Percentiles rank a stretch among this genome's conserved stretches.
These are phyloP conservation scores for Microtus montanus DNA, from an alignment of 2,113 vertebrate genomes.

Conservation along the genomic window DNA sequence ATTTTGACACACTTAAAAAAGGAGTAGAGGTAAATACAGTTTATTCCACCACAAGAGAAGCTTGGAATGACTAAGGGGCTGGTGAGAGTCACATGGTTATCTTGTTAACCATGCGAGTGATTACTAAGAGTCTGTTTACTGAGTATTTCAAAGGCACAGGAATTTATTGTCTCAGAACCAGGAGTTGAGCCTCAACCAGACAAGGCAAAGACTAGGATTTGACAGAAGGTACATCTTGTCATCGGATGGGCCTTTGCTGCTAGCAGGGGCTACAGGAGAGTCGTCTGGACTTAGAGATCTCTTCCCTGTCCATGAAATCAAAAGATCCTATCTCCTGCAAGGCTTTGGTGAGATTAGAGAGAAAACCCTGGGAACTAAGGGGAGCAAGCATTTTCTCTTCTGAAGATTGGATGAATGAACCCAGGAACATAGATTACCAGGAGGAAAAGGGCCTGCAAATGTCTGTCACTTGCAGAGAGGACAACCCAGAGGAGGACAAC, in stretches of 20 bases:
- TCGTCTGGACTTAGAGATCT: neutral
- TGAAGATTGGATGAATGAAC: neutral
- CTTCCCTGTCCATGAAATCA: constrained; percentile 11
- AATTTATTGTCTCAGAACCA: neutral
- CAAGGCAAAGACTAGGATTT: neutral
- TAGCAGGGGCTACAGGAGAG: neutral
- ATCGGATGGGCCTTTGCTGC: neutral
- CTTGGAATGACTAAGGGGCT: neutral
- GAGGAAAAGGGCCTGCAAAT: neutral
- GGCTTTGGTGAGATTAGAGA: neutral
- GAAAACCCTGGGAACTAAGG: neutral
- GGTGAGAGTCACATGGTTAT: neutral
- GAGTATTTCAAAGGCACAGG: neutral
- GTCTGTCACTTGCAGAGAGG: no score
- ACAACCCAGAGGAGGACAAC: no score
- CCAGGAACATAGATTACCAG: neutral
- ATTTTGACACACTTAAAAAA: neutral
- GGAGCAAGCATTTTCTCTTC: neutral
- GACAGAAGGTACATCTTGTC: neutral
- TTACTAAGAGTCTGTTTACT: neutral
- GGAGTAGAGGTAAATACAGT: neutral
- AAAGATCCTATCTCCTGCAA: neutral
- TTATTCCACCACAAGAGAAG: neutral
- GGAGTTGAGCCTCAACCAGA: neutral
- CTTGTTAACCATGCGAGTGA: neutral